Conservation (phyloP, 2,113 vertebrate species). For the Plestiodon gilberti region DNA sequence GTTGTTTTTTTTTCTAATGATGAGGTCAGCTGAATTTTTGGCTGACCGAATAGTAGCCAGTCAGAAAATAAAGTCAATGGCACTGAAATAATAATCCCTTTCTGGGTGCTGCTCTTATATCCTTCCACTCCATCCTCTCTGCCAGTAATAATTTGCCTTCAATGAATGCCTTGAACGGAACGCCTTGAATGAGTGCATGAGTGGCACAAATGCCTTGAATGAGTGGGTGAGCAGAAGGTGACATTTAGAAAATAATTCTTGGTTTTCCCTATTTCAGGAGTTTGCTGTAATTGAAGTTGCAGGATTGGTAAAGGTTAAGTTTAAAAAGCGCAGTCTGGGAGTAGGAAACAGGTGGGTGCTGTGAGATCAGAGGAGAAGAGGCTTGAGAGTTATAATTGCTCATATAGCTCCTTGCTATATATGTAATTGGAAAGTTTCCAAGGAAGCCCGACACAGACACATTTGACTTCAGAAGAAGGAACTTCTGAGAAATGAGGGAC, state of each 20-base stretch:
- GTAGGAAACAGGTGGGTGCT: neutral
- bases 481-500: too few relatives aligned
- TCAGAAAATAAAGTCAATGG: slow-evolving; percentile 33
- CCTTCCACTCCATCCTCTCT: slow-evolving; percentile 31
- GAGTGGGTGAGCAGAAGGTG: slow-evolving; percentile 6
- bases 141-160: slow-evolving; percentile 16
- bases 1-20: neutral
- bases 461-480: too few relatives aligned
- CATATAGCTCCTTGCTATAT: neutral
- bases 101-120: slow-evolving; percentile 30
- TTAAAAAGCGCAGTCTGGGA: slow-evolving; percentile 1
- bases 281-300: slow-evolving; percentile 12
- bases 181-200: slow-evolving; percentile 32
- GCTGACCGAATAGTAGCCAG: slow-evolving; percentile 28
- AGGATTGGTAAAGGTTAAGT: neutral
- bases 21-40: slow-evolving; percentile 35
- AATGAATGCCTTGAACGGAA: slow-evolving; percentile 18
- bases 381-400: neutral
- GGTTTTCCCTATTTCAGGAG: slow-evolving; percentile 9
- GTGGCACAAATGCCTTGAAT: slow-evolving; percentile 23
- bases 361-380: neutral
- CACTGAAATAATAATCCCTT: slow-evolving; percentile 36
- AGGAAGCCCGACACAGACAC: too few relatives aligned
- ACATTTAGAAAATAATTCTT: slow-evolving; percentile 21
- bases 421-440: too few relatives aligned